phyloP scores from a whole-genome alignment of 2,113 vertebrate species.

The Osmerus mordax region DNA sequence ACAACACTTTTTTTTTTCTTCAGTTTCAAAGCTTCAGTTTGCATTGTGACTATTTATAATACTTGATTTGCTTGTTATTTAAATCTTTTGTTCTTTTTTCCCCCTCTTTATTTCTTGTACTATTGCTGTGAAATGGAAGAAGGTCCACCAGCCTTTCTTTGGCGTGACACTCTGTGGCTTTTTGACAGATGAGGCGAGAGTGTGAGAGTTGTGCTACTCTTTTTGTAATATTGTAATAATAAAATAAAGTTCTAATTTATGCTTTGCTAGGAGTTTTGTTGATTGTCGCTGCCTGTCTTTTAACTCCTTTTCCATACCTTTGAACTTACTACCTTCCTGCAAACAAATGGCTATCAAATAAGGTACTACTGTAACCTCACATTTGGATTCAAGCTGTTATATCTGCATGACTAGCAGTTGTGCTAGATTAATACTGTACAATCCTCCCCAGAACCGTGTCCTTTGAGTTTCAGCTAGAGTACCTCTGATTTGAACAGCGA shows the following conservation, averaged over 20 bases:
- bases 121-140: conserved; percentile 75
- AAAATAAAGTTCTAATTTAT: conserved; percentile 86
- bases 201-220: conserved; percentile 78
- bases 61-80: conserved; percentile 76
- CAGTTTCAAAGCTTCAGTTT: conserved; percentile 80
- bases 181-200: conserved; percentile 67
- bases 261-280: conserved; percentile 61
- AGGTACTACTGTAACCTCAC: too few species aligned
- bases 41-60: conserved; percentile 80
- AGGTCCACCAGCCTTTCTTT: conserved; percentile 68
- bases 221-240: conserved; percentile 87
- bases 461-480: not conserved
- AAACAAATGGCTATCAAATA: too few species aligned
- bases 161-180: conserved; percentile 68
- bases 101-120: conserved; percentile 60
- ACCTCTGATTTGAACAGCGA: conserved; percentile 3
- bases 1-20: conserved; percentile 58
- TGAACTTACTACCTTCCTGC: not conserved
- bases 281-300: conserved; percentile 11
- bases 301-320: too few species aligned
- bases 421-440: too few species aligned
- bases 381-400: too few species aligned
- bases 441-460: too few species aligned
- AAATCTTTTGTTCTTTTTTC: conserved; percentile 48
- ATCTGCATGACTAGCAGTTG: not conserved